Percentiles rank a stretch among this genome's conserved stretches.
Conservation (phyloP, 2,797 vertebrate genomes). For the Microctenopoma stevenorrisi region DNA sequence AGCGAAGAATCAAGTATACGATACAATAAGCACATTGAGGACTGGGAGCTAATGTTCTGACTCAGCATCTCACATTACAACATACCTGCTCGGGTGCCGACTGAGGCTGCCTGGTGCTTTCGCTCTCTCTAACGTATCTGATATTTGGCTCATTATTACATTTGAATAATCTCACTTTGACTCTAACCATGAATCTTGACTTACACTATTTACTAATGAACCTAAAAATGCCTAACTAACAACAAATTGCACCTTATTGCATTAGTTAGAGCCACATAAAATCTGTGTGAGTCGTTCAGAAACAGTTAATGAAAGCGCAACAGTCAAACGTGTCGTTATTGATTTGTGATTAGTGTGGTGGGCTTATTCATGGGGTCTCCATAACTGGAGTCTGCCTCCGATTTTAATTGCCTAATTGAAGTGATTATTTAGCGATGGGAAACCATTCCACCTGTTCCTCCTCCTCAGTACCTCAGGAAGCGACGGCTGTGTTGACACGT, state of each 20-base stretch:
- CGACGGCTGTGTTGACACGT: constrained; percentile 14
- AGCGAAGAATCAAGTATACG: too few species aligned
- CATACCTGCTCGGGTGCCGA: constrained; percentile 5
- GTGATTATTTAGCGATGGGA: constrained; percentile 84
- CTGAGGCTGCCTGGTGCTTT: constrained; percentile 1
- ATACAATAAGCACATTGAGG: too few species aligned
- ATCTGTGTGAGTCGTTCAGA: constrained; percentile 60
- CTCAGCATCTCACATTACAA: neutral
- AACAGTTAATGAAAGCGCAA: constrained; percentile 67
- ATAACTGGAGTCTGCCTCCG: constrained; percentile 80
- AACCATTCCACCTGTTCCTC: constrained; percentile 78
- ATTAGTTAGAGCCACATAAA: constrained; percentile 65
- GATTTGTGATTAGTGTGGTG: constrained; percentile 80
- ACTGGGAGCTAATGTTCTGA: too few species aligned
- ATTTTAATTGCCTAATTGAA: constrained; percentile 83
- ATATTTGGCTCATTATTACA: constrained; percentile 37
- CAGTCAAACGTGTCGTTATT: constrained; percentile 72
- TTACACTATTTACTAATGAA: constrained; percentile 68
- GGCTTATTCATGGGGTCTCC: constrained; percentile 76
- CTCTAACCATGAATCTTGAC: constrained; percentile 46
- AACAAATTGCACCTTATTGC: constrained; percentile 57
- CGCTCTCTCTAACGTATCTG: neutral
- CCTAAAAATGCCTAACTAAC: constrained; percentile 54
- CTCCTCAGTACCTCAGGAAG: constrained; percentile 43
- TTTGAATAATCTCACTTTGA: constrained; percentile 31